Conservation (phyloP, 1,140 invertebrate species). For the Andrena cerasifolii region DNA sequence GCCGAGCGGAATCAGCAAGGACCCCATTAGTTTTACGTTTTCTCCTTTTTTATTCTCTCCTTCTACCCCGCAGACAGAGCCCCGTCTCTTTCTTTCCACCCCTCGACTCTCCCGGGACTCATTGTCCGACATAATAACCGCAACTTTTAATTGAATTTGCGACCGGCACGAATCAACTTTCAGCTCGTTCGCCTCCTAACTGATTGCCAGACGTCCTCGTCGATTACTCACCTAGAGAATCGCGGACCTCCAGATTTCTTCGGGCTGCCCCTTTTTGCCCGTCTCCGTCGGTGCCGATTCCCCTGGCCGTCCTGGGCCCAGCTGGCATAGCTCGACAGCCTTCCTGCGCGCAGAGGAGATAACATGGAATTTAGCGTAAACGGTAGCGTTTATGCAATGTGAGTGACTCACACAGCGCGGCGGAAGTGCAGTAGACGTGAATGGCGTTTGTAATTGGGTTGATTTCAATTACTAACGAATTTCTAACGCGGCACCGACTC, state of each 20-base stretch:
- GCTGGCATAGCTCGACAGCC: no score
- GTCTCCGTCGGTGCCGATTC: background rate
- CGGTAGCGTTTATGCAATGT: constrained; percentile 18
- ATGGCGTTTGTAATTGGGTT: constrained; percentile 34
- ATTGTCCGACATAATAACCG: constrained; percentile 82
- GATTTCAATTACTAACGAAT: no score
- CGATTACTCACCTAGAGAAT: constrained; percentile 70
- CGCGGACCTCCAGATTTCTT: constrained; percentile 52
- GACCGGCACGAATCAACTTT: constrained; percentile 79
- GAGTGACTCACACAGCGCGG: constrained; percentile 33
- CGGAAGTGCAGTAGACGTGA: constrained; percentile 46
- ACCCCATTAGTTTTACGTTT: constrained; percentile 79
- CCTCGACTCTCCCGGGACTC: constrained; percentile 74
- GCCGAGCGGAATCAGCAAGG: constrained; percentile 82
- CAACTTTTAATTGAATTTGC: constrained; percentile 83
- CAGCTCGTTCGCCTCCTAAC: constrained; percentile 63
- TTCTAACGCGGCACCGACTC: no score
- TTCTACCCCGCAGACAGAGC: constrained; percentile 21
- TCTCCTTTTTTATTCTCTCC: constrained; percentile 59
- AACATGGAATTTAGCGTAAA: background rate
- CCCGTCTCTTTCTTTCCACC: constrained; percentile 6
- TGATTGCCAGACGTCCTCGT: constrained; percentile 71
- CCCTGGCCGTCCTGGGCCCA: no score
- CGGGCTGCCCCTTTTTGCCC: background rate
- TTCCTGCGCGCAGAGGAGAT: no score